Evolutionary conservation across 2,113 vertebrate species (phyloP).

Genomic region (Ibidorhyncha struthersii): DNA sequence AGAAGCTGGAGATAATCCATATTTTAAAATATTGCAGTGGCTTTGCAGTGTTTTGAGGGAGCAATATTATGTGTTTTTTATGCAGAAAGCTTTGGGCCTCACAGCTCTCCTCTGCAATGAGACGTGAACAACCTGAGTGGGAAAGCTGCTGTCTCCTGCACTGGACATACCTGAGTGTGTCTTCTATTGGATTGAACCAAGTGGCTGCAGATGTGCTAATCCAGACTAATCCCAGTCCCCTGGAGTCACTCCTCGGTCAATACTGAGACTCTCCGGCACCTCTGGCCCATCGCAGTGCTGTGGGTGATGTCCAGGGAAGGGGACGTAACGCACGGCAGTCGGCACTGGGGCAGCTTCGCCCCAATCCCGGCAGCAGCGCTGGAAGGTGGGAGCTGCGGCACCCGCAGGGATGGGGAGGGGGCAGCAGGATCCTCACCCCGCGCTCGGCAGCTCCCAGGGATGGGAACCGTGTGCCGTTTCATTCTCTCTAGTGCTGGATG

Average conservation of each 20-base stretch:
- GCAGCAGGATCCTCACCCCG: not conserved
- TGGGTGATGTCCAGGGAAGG: not conserved
- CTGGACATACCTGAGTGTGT: accelerated
- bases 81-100: not conserved
- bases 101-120: not conserved
- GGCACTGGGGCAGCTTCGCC: not conserved
- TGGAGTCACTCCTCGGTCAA: not conserved
- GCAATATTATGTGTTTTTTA: accelerated
- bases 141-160: accelerated
- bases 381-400: not conserved
- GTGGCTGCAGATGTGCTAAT: not conserved
- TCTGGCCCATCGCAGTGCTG: not conserved
- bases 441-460: not conserved
- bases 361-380: not conserved
- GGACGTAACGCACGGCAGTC: accelerated
- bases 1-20: constrained; percentile 38
- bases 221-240: not conserved
- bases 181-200: not conserved
- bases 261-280: accelerated
- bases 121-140: not conserved
- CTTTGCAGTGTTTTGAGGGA: not conserved
- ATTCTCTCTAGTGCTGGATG: not conserved
- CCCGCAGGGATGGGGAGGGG: not conserved
- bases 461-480: accelerated
- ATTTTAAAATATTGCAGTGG: not conserved